These are phyloP conservation scores for Agrochola litura DNA, from an alignment of 2,888 invertebrate species.

Conservation along the genomic window DNA sequence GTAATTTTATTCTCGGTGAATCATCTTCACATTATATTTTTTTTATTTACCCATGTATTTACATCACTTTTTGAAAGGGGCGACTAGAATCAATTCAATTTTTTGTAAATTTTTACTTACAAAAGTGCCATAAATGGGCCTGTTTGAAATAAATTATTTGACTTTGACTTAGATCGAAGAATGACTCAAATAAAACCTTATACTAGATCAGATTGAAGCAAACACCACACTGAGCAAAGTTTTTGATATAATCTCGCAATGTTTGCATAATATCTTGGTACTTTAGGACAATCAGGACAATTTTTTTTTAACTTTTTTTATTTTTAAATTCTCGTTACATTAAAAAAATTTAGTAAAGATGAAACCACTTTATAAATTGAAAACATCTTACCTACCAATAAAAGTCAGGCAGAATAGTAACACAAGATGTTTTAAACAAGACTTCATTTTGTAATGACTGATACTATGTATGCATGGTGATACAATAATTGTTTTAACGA, in stretches of 20 bases:
- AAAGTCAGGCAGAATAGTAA: slow-evolving; percentile 7
- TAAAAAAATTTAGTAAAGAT: background rate
- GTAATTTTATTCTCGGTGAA: too few species aligned
- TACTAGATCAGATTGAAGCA: background rate
- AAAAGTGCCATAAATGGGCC: too few species aligned
- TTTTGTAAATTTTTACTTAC: too few species aligned
- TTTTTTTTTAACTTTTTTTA: too few species aligned
- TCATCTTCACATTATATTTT: too few species aligned
- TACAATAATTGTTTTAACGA: too few species aligned
- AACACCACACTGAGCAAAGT: background rate
- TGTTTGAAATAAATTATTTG: too few species aligned
- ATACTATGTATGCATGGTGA: background rate
- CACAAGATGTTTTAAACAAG: slow-evolving; percentile 5
- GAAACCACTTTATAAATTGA: background rate
- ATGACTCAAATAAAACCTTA: background rate
- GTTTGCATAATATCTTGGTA: background rate
- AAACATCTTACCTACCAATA: slow-evolving; percentile 18
- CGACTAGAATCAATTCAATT: too few species aligned
- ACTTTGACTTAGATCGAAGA: background rate
- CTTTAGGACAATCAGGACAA: background rate
- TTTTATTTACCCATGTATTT: too few species aligned
- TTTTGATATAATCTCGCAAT: background rate
- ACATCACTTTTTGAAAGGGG: too few species aligned
- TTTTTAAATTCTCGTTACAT: background rate
- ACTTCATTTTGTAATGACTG: slow-evolving; percentile 6